phyloP scores from a whole-genome alignment of 2,113 vertebrate genomes.

The Strigops habroptila region DNA sequence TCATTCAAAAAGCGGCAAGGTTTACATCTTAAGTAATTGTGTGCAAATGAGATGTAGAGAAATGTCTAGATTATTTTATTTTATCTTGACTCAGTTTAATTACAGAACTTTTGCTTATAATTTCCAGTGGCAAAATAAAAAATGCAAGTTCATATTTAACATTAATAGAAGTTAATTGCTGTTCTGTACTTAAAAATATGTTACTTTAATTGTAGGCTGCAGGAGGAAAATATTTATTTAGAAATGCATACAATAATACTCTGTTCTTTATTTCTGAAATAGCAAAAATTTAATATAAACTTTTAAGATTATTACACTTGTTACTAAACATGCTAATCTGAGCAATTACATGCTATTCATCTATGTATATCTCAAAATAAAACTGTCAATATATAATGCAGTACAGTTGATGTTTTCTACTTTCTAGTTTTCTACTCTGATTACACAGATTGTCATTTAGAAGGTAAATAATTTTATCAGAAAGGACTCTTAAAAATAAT shows the following conservation, averaged over 20 bases:
- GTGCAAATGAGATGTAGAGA: not conserved
- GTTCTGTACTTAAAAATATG: not conserved
- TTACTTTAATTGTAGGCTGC: not conserved
- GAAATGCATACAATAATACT: not conserved
- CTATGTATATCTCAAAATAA: not conserved
- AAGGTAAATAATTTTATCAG: not conserved
- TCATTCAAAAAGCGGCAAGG: not conserved
- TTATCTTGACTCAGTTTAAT: not conserved
- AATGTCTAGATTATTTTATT: not conserved
- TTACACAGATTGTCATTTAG: not conserved
- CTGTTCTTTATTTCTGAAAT: not conserved
- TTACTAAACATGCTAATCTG: not conserved
- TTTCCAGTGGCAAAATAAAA: not conserved
- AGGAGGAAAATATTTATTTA: not conserved
- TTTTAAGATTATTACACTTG: not conserved
- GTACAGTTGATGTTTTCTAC: not conserved
- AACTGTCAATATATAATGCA: not conserved
- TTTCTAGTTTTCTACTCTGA: not conserved
- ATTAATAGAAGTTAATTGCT: not conserved
- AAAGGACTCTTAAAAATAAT: not conserved
- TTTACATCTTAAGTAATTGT: not conserved
- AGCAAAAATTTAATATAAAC: not conserved
- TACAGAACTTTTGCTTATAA: not conserved
- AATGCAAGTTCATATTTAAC: not conserved
- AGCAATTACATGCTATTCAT: not conserved